Base-by-base conservation (phyloP, 2,888 invertebrate genomes). In the Cyclophora albipunctata region DNA sequence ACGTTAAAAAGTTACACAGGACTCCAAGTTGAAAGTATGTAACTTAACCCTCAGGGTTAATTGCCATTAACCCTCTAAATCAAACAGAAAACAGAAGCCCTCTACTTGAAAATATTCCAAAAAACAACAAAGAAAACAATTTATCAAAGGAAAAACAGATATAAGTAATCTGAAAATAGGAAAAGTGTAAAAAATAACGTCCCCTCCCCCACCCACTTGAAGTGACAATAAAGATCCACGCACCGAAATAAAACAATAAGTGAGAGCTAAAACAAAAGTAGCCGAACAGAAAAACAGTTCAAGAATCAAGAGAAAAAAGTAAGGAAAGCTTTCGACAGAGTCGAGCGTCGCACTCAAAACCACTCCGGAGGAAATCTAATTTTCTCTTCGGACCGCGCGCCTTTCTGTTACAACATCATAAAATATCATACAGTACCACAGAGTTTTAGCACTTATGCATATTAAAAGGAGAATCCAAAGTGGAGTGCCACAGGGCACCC, bases 351-450 rank as follows among this genome's bases (percentile, higher is more conserved):
- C 80, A 81, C 79, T 81, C 73, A 59, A 69, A 79, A 69, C 64
- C 81, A 84, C 83, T 84, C 71, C 61, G 68, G 68, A 74, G 80
- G 73, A 84, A 87, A 87, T 86, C 86, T 84, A 87, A 87, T 87
- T 87, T 87, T 80, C 84, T 81, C 76, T 73, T 80, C 75, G 81
- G 80, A 81, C 81, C 71, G 62, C 71, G 66, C 72, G 68, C 60
- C 66, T 69, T 72, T 68, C 64, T 67, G 67, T 78, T 73, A 77
- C 73, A 78, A 80, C 74, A 75, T 81, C 80, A 81, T 84, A 81
- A 81, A 81, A 79, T 74, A 70, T 77, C 69, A 73, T 73, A 70
- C 66, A 69, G 67, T 65, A 67, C 67, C 75, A 67, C 67, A 57
- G 77, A 72, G 75, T 76, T 80, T 74, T 83, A 78, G 78, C 75